These are phyloP conservation scores for Neotoxoptera formosana DNA, from an alignment of 1,140 invertebrate species.

Conservation along the genomic window DNA sequence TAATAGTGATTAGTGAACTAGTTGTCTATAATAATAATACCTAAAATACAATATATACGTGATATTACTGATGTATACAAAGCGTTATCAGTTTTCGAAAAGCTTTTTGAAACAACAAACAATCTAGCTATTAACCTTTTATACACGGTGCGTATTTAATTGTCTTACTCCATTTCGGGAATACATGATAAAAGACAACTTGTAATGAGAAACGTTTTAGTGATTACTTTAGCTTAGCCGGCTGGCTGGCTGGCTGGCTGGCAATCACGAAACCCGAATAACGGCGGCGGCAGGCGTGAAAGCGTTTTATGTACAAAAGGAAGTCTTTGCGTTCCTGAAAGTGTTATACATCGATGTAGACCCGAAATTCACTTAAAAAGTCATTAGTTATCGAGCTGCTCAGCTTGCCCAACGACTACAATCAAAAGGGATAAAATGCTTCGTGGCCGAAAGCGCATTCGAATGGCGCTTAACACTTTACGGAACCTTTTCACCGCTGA, in stretches of 20 bases:
- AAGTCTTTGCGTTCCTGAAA: conserved; percentile 36
- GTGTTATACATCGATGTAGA: conserved; percentile 25
- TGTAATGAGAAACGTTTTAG: conserved; percentile 46
- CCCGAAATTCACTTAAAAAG: conserved; percentile 56
- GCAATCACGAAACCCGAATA: not conserved
- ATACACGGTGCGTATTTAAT: not conserved
- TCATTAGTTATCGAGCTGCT: conserved; percentile 51
- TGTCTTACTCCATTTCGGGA: not conserved
- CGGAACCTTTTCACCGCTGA: conserved; percentile 26
- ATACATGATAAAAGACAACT: conserved; percentile 19
- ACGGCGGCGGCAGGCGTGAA: conserved; percentile 30
- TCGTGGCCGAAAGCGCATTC: conserved; percentile 16
- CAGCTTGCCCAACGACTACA: conserved; percentile 41
- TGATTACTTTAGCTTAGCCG: conserved; percentile 21
- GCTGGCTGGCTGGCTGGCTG: not conserved
- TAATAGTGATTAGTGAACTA: not conserved
- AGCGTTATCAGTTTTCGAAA: not conserved
- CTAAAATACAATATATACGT: not conserved
- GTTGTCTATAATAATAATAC: not conserved
- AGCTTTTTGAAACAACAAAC: not conserved
- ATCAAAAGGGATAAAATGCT: conserved; percentile 50
- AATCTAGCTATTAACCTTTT: conserved; percentile 1
- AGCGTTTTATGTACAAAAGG: conserved; percentile 46
- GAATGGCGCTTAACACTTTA: conserved; percentile 45
- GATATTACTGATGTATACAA: not conserved